Base-by-base conservation (phyloP, 2,113 vertebrate genomes). In the Muntiacus reevesi region DNA sequence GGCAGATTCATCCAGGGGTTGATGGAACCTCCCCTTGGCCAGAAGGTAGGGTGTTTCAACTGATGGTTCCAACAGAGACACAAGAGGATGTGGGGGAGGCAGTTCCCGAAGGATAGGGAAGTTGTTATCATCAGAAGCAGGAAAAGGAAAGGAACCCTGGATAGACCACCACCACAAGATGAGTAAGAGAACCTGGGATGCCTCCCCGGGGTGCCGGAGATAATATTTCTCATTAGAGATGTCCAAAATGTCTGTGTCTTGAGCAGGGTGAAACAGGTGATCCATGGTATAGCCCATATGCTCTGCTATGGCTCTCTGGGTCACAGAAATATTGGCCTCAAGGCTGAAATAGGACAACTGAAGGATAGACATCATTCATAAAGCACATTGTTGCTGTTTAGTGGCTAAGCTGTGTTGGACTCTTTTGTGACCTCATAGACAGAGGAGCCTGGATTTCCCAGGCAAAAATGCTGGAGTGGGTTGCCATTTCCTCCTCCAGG, bases 71-170 rank as follows among this genome's bases (percentile, higher is more conserved):
- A 43, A 8, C 21, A 86, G 45, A 52, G 52, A 59, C 14, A 4
- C 5, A 11, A 93, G 28, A 33, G 3, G 12, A 25, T 55, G 19
- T 2, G 14, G 5, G 0, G 17, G 52, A 6, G 19, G 17, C 19
- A n/a, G 6, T 17, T 94, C 33, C 30, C 6, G 27, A 93, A 57
- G 36, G 27, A 95, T 74, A 28, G 86, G 47, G 13, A 83, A 83
- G 62, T 45, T 43, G 7, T 76, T 91, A 52, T 82, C 50, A n/a
- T 16, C 55, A 87, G 60, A 64, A 88, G 14, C 55, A 94, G 71
- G 21, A 91, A 64, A 47, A 94, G 47, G 76, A 71, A 33, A 67
- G 60, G 43, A 89, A 81, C 7, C 19, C 25, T 27, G 15, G 25
- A 33, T 28, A 74, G 45, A 92, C 50, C 27, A 71, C 74, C 19